phyloP scores from a whole-genome alignment of 2,888 invertebrate genomes.

The Steinernema hermaphroditum region DNA sequence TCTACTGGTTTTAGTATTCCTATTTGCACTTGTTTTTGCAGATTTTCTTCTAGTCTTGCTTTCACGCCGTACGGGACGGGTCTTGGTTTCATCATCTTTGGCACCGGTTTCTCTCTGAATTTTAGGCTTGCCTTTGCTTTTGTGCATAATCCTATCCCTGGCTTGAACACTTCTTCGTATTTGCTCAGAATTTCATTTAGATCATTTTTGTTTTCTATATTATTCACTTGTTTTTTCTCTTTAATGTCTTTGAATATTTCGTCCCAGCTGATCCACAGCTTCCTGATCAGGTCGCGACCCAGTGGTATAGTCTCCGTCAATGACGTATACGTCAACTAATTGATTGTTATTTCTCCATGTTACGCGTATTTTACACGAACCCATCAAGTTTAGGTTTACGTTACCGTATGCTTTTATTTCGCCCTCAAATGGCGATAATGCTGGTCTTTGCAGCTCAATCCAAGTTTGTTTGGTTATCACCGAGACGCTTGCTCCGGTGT shows the following conservation, averaged over 20 bases:
- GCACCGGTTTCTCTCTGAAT: slow-evolving; percentile 37
- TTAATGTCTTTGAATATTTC: too few relatives aligned
- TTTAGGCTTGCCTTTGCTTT: slow-evolving; percentile 37
- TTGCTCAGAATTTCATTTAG: not conserved
- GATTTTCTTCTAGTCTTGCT: slow-evolving; percentile 40
- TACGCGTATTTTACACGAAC: not conserved
- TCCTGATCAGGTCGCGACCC: not conserved
- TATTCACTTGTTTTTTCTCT: too few relatives aligned
- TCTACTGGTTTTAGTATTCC: slow-evolving; percentile 40
- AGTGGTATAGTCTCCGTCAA: not conserved
- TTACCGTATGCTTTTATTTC: not conserved
- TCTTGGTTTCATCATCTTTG: slow-evolving; percentile 41
- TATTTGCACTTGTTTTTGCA: slow-evolving; percentile 37
- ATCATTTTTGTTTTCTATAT: not conserved
- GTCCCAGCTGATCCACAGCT: not conserved
- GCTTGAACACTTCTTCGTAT: slow-evolving; percentile 31
- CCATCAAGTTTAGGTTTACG: not conserved
- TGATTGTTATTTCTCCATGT: not conserved
- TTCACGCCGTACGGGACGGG: slow-evolving; percentile 42
- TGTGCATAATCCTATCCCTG: slow-evolving; percentile 36
- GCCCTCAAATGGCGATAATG: not conserved
- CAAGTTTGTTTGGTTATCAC: not conserved
- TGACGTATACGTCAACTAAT: not conserved
- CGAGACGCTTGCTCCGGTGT: slow-evolving; percentile 34
- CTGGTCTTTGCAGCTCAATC: slow-evolving; percentile 5